phyloP scores from a whole-genome alignment of 2,797 vertebrate genomes.

The Acrossocheilus fasciatus region DNA sequence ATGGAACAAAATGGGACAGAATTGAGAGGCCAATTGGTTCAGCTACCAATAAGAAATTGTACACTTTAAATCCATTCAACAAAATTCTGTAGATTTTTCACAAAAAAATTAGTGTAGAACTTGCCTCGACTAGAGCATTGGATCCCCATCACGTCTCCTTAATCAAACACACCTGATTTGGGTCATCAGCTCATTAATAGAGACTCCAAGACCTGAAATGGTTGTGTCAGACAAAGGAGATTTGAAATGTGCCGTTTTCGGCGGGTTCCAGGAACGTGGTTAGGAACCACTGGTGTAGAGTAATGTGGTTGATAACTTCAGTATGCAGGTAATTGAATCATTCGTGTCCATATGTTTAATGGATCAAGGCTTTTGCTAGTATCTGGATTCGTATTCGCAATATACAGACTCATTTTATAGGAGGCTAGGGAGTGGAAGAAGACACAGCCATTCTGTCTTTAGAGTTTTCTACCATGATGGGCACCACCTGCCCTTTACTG shows the following conservation, averaged over 20 bases:
- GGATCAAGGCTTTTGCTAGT: background rate
- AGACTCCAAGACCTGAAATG: background rate
- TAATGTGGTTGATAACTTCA: background rate
- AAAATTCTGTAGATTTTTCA: background rate
- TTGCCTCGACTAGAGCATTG: background rate
- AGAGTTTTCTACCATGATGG: background rate
- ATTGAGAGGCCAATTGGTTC: background rate
- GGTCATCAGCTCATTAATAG: background rate
- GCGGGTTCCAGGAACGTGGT: background rate
- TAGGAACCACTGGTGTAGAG: background rate
- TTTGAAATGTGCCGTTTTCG: background rate
- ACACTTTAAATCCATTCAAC: background rate
- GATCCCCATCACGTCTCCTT: background rate
- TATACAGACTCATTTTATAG: background rate
- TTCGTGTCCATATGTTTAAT: background rate
- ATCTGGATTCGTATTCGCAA: background rate
- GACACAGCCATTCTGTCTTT: background rate
- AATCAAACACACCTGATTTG: background rate
- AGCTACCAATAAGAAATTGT: background rate
- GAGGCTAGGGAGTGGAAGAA: background rate
- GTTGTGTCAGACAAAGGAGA: background rate
- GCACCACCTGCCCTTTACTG: constrained; percentile 17
- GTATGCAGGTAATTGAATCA: background rate
- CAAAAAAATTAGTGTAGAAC: background rate
- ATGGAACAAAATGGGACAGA: background rate